Evolutionary conservation across 2,113 vertebrate species (phyloP), one percentile per base, ranked within the genome.

Genomic region (Eulacestoma nigropectus): DNA sequence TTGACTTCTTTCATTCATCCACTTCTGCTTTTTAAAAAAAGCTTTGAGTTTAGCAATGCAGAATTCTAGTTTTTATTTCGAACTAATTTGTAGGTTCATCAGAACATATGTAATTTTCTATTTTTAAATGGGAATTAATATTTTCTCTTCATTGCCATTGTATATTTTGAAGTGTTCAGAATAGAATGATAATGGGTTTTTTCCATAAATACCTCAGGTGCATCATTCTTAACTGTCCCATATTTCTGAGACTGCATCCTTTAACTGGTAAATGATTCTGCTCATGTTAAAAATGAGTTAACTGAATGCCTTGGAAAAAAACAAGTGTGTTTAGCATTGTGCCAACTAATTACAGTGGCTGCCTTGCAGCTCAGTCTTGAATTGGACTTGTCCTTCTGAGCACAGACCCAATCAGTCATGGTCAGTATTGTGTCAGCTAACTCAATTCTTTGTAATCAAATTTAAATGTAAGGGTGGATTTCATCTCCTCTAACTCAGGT

Each of bases 371-470:
- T 92, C 72, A 33, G 0, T 25, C 26, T 35, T 60, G 91, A 88
- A 92, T 86, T 89, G 55, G 67, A 83, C 50, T 90, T 90, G 94
- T 88, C 88, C 94, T 92, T 86, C 88, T 81, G 64, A 92, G 86
- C 92, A 81, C 4, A 0, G 86, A 94, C 72, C 79, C 63, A 92
- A 90, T 97, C 92, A 94, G 90, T 97, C 94, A 77, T 95, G 95
- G 88, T 92, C 94, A 84, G 46, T 90, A 63, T 81, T 80, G 50
- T 94, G 93, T 82, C 93, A 87, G 81, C 84, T 94, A 95, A 95
- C 90, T 91, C 91, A 95, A 95, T 95, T 97, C 89, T 84, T 91
- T 69, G 78, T 95, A 94, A 95, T 97, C 77, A 94, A 76, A 95
- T 95, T 91, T 93, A 94, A 95, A 79, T 16, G 4, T 93, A 26